phyloP scores from a whole-genome alignment of 2,888 invertebrate genomes.

The Drosophila anomelani region DNA sequence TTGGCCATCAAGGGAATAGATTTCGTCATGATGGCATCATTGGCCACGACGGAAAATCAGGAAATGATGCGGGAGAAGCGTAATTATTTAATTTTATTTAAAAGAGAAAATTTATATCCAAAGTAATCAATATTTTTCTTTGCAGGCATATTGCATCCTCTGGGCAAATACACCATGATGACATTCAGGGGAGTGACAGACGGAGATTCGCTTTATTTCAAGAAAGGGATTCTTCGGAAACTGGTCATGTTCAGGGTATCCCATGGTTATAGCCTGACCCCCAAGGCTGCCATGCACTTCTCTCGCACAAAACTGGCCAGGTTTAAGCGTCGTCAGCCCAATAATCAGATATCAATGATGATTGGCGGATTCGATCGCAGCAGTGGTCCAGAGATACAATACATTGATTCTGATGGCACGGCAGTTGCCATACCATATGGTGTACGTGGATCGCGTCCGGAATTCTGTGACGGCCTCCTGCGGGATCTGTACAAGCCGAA shows the following conservation, averaged over 20 bases:
- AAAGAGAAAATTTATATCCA: not conserved
- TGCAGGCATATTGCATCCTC: conserved; percentile 93
- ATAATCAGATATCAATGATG: conserved; percentile 56
- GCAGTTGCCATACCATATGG: conserved; percentile 93
- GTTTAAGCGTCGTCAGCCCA: conserved; percentile 91
- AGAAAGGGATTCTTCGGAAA: conserved; percentile 97
- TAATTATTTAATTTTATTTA: conserved; percentile 15
- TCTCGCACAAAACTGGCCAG: conserved; percentile 95
- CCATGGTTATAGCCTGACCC: conserved; percentile 96
- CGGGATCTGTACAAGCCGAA: conserved; percentile 93
- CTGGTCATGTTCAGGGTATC: conserved; percentile 98
- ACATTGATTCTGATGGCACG: conserved; percentile 94
- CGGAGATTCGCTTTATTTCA: conserved; percentile 97
- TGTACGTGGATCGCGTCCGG: conserved; percentile 96
- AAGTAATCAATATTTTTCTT: not conserved
- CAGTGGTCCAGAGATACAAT: conserved; percentile 92
- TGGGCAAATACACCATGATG: conserved; percentile 94
- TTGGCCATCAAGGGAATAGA: conserved; percentile 94
- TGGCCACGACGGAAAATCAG: conserved; percentile 92
- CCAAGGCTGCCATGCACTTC: conserved; percentile 94
- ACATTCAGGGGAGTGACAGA: conserved; percentile 92
- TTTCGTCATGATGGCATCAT: conserved; percentile 94
- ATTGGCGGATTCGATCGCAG: conserved; percentile 88
- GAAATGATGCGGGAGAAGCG: conserved; percentile 92
- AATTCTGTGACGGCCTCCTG: conserved; percentile 90